phyloP scores from a whole-genome alignment of 2,113 vertebrate species.

The Motacilla alba region DNA sequence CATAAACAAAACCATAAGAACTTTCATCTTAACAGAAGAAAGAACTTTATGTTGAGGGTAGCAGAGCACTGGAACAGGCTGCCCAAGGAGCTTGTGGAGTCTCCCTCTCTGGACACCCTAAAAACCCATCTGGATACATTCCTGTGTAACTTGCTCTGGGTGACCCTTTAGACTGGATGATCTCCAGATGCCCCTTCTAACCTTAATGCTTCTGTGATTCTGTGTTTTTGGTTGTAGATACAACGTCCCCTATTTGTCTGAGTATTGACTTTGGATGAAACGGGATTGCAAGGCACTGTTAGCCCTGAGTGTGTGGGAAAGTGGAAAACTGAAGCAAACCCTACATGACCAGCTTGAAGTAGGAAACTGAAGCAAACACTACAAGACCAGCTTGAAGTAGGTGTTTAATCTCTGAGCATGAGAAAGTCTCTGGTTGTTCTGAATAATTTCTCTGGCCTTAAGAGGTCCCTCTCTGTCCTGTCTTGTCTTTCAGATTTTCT shows the following conservation, averaged over 20 bases:
- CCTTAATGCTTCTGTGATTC: neutral
- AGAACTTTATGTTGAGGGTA: neutral
- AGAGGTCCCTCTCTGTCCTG: neutral
- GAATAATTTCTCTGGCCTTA: neutral
- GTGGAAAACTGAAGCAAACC: neutral
- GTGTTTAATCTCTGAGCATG: neutral
- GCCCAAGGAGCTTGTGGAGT: fast-evolving
- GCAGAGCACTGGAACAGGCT: neutral
- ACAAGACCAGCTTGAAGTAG: neutral
- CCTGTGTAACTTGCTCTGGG: neutral
- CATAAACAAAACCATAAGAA: neutral
- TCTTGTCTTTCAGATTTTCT: neutral
- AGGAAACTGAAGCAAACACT: neutral
- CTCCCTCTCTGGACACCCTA: neutral
- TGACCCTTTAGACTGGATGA: neutral
- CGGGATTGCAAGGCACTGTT: fast-evolving
- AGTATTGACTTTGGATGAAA: neutral
- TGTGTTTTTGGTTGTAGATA: neutral
- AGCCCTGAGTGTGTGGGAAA: neutral
- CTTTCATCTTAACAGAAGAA: neutral
- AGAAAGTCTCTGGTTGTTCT: neutral
- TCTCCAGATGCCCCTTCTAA: neutral
- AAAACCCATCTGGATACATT: neutral
- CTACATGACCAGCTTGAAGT: neutral
- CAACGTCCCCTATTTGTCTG: fast-evolving